Percentiles rank a stretch among this genome's conserved stretches.
Conservation (phyloP, 2,113 vertebrate genomes). For the Phylloscopus whistleri region DNA sequence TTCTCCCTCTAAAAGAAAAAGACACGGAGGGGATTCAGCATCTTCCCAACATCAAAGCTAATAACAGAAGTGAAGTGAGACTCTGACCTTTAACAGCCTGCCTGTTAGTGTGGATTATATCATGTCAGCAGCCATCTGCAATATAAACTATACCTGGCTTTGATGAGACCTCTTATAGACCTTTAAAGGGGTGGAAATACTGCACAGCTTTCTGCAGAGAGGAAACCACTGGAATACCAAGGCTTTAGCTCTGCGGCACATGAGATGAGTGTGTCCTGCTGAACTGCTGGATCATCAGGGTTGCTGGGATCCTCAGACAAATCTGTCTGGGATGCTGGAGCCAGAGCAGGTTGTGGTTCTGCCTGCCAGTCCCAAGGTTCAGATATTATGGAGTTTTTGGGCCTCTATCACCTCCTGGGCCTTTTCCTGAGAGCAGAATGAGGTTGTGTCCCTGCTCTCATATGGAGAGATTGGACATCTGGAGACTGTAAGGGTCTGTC, state of each 20-base stretch:
- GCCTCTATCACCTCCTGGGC: no score
- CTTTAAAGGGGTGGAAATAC: constrained; percentile 45
- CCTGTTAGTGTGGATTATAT: constrained; percentile 62
- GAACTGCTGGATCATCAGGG: not conserved
- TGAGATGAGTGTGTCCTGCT: not conserved
- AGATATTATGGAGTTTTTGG: not conserved
- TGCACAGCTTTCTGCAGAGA: not conserved
- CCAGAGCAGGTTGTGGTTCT: not conserved
- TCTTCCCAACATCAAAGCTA: constrained; percentile 66
- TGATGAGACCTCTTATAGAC: constrained; percentile 62
- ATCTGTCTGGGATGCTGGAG: not conserved
- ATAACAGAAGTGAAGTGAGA: constrained; percentile 65
- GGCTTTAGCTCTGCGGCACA: not conserved
- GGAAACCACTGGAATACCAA: constrained; percentile 27
- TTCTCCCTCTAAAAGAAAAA: constrained; percentile 45
- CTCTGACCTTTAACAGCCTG: constrained; percentile 66
- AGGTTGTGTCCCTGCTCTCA: accelerated
- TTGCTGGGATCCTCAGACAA: not conserved
- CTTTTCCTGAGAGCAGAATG: not conserved
- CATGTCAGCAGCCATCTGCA: constrained; percentile 65
- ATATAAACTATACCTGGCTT: constrained; percentile 68
- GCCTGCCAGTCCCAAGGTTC: not conserved
- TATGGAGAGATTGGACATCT: accelerated
- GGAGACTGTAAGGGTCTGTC: not conserved
- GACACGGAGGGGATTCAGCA: constrained; percentile 31